Conservation (phyloP, 2,888 invertebrate genomes). For the Synanthedon formicaeformis region DNA sequence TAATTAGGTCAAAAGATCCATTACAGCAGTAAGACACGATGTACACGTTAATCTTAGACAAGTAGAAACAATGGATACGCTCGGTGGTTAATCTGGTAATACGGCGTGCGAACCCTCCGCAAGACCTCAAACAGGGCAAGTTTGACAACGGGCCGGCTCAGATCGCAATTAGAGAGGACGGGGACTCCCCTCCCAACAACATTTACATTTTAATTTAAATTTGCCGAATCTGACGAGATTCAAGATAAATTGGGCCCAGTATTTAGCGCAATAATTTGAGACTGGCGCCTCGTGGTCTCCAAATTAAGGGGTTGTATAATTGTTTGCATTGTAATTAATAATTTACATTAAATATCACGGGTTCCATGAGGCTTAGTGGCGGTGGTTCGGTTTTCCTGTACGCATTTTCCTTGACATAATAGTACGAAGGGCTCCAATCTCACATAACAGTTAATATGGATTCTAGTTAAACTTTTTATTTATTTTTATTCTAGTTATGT, state of each 20-base stretch:
- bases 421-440: too few relatives aligned
- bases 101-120: conserved; percentile 20
- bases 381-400: too few relatives aligned
- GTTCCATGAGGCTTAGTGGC: not conserved
- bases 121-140: conserved; percentile 27
- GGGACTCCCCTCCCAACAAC: conserved; percentile 36
- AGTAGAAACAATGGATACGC: not conserved
- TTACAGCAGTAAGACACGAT: not conserved
- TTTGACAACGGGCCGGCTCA: conserved; percentile 48
- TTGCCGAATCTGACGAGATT: conserved; percentile 62
- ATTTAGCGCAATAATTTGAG: conserved; percentile 62
- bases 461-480: too few relatives aligned
- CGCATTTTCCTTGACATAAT: too few relatives aligned
- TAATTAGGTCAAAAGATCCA: conserved; percentile 3
- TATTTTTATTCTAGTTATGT: too few relatives aligned
- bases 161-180: conserved; percentile 57
- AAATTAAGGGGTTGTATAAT: conserved; percentile 51
- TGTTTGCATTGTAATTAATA: conserved; percentile 60
- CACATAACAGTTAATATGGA: too few relatives aligned
- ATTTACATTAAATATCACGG: conserved; percentile 41
- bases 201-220: conserved; percentile 70
- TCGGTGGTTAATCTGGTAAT: conserved; percentile 14
- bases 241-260: conserved; percentile 61
- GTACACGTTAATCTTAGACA: too few relatives aligned
- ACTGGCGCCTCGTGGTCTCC: conserved; percentile 42